Percentiles rank a stretch among this genome's conserved stretches.
Evolutionary conservation across 2,888 invertebrate genomes (phyloP).

Genomic region (Villa cingulata): DNA sequence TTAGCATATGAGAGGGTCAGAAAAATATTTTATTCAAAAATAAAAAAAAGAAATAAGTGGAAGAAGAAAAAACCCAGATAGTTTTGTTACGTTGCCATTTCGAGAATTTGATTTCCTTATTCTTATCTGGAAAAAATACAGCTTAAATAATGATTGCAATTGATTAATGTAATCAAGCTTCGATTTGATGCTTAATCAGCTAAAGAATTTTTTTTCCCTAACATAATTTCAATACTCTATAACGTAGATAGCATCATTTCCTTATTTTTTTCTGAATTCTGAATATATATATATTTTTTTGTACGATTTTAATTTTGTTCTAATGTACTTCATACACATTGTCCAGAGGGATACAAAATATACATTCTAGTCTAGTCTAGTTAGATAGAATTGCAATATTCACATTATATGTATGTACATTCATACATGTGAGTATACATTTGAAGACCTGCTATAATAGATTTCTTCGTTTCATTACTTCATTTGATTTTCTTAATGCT

Average conservation of each 20-base stretch:
- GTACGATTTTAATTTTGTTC: no score
- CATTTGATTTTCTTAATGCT: slow-evolving; percentile 6
- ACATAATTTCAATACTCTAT: neutral
- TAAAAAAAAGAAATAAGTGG: no score
- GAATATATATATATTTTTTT: neutral
- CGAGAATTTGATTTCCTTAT: no score
- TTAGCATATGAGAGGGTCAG: no score
- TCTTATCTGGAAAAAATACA: no score
- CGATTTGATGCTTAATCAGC: slow-evolving; percentile 20
- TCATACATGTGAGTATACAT: neutral
- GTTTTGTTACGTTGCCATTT: no score
- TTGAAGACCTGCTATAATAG: no score
- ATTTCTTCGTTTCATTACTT: slow-evolving; percentile 8
- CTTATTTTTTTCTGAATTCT: neutral
- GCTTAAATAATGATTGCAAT: slow-evolving; percentile 14
- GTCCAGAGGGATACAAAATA: neutral
- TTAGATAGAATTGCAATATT: no score
- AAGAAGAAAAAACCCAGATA: no score
- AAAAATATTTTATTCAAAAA: neutral
- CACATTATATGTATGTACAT: slow-evolving; percentile 2
- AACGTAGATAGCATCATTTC: neutral
- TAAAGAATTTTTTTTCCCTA: slow-evolving; percentile 14
- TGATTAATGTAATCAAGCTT: slow-evolving; percentile 19
- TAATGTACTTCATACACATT: neutral
- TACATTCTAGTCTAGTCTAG: no score